These are phyloP conservation scores for Gouania willdenowi DNA, from an alignment of 2,797 vertebrate genomes.

Conservation along the genomic window DNA sequence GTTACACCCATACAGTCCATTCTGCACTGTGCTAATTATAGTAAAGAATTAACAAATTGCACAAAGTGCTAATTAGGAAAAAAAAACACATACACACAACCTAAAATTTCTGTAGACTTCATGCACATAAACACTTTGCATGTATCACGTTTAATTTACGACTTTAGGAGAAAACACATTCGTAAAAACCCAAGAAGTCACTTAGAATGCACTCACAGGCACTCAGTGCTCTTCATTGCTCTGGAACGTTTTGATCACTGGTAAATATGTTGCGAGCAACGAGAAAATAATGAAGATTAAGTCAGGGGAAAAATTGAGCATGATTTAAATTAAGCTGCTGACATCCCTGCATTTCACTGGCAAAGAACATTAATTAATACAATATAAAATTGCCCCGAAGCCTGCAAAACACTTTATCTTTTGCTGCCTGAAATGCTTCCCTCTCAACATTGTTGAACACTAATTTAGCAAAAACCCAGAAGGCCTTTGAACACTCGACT, in stretches of 20 bases:
- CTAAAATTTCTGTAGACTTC: constrained; percentile 28
- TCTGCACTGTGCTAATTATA: constrained; percentile 41
- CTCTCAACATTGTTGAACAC: constrained; percentile 36
- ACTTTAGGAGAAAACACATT: constrained; percentile 24
- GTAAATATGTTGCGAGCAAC: constrained; percentile 68
- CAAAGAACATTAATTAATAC: constrained; percentile 70
- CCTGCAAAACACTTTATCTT: constrained; percentile 67
- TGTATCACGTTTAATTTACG: constrained; percentile 40
- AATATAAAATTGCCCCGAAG: constrained; percentile 67
- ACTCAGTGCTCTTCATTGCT: constrained; percentile 25
- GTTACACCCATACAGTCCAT: constrained; percentile 32
- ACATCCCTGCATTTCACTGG: constrained; percentile 60
- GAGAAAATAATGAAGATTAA: constrained; percentile 75
- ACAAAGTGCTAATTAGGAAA: constrained; percentile 48
- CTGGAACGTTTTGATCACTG: constrained; percentile 69
- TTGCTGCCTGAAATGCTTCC: constrained; percentile 46
- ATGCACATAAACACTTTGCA: constrained; percentile 32
- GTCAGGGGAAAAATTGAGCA: constrained; percentile 62
- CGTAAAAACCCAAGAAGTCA: constrained; percentile 32
- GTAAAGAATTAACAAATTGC: constrained; percentile 64
- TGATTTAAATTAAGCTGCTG: constrained; percentile 72
- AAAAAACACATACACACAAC: constrained; percentile 27
- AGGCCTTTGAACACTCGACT: constrained; percentile 22
- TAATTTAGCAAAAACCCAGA: constrained; percentile 46
- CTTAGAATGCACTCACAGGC: constrained; percentile 14